These are phyloP conservation scores for Luehdorfia chinensis DNA, from an alignment of 1,140 invertebrate species.

Conservation along the genomic window DNA sequence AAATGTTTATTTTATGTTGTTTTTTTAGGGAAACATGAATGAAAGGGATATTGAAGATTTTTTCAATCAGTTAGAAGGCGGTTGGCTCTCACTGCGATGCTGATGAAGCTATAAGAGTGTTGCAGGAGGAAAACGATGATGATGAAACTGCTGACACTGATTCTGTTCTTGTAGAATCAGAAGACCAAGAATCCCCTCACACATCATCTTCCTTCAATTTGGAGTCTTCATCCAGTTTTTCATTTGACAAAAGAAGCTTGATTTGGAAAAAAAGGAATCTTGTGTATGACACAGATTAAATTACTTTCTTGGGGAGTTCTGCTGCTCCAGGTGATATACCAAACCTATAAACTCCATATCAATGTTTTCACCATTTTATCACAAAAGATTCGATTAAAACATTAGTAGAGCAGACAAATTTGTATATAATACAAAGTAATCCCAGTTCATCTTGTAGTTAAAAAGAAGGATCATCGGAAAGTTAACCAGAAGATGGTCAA, in stretches of 20 bases:
- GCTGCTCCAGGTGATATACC: slow-evolving; percentile 26
- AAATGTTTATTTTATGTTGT: too few relatives aligned
- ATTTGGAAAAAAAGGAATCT: slow-evolving; percentile 43
- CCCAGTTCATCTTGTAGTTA: too few relatives aligned
- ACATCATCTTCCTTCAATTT: slow-evolving; percentile 27
- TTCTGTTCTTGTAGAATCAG: not conserved
- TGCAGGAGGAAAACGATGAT: not conserved
- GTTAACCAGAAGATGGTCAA: slow-evolving; percentile 22
- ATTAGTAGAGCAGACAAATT: slow-evolving; percentile 32
- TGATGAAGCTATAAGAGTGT: too few relatives aligned
- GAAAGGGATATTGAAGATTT: not conserved
- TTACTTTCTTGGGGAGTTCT: slow-evolving; percentile 37
- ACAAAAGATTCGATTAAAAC: slow-evolving; percentile 35
- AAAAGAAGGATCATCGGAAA: not conserved
- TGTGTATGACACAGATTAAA: slow-evolving; percentile 37
- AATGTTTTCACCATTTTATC: slow-evolving; percentile 45
- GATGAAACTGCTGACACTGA: not conserved
- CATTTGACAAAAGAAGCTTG: slow-evolving; percentile 20
- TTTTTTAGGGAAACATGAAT: not conserved
- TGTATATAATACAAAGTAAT: too few relatives aligned
- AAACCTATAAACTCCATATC: slow-evolving; percentile 38
- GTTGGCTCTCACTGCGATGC: too few relatives aligned
- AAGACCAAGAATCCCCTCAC: slow-evolving; percentile 25
- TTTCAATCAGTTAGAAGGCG: not conserved
- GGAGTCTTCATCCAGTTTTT: slow-evolving; percentile 28